A percentile compares a stretch with the other conserved stretches of the same genome.
Evolutionary conservation across 2,113 vertebrate species (phyloP).

Genomic region (Micromys minutus): DNA sequence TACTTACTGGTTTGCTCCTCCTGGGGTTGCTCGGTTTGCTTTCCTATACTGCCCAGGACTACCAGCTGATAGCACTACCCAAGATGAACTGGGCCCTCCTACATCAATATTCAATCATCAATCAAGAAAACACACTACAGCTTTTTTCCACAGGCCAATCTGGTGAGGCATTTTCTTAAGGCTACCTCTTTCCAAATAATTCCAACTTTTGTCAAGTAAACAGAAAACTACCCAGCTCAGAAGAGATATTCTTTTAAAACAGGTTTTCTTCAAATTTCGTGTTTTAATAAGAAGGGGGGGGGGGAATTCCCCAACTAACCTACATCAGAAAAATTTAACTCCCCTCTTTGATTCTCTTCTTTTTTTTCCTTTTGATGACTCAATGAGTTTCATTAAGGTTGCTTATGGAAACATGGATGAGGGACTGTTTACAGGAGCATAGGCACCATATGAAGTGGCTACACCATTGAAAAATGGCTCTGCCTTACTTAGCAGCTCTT

Average conservation of each 20-base stretch:
- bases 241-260: not conserved
- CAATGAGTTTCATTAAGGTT: not conserved
- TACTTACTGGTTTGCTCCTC: not conserved
- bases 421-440: not conserved
- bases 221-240: not conserved
- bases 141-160: not conserved
- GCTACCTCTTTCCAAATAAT: not conserved
- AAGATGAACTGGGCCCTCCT: not conserved
- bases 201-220: not conserved
- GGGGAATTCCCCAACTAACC: constrained; percentile 21
- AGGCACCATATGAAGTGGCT: not conserved
- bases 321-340: not conserved
- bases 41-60: not conserved
- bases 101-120: not conserved
- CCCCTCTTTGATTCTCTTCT: not conserved
- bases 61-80: not conserved
- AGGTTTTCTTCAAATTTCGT: not conserved
- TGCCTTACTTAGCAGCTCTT: too few species aligned
- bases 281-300: too few species aligned
- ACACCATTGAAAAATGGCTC: not conserved
- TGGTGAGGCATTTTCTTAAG: not conserved
- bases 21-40: not conserved
- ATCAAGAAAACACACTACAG: not conserved
- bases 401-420: not conserved
- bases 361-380: not conserved